Base-by-base conservation (phyloP, 2,797 vertebrate genomes). In the Labeo calbasu region DNA sequence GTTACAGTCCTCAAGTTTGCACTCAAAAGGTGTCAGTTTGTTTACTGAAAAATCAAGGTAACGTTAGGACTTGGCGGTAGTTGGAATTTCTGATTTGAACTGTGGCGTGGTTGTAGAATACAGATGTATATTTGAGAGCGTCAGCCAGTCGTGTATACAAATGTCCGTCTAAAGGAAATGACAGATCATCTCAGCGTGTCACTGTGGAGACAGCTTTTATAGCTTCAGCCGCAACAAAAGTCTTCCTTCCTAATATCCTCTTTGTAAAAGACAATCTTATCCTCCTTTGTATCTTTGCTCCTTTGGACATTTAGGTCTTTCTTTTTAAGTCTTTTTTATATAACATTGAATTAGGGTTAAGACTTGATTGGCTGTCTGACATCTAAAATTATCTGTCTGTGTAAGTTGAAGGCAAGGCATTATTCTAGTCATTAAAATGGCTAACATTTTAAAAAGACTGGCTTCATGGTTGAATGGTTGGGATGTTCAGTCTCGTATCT, bases 391-490 rank as follows among this genome's bases (percentile, higher is more conserved):
- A 48, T 78, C 28, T 46, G 55, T 48, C 53, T 72, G 65, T 80
- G 32, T 43, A 46, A 40, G 36, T 57, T 80, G 51, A 70, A 43
- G 13, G n/a, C 23, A 57, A 17, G 28, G 17, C 53, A 75, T 82
- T 61, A 48, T 71, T 46, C 14, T 71, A 75, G 51, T 75, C 19
- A 65, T 65, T 65, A 23, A 75, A 72, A 61, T 59, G 36, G 57
- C 76, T 63, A 63, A 72, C 51, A 48, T 46, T 71, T 50, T 71
- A 63, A 73, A 66, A 51, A 72, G 43, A 2, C 55, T 3, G 13
- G 17, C 66, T 51, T 73, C 57, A 72, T 73, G 69, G 25, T 63
- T 73, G 28, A 76, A 59, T 43, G 57, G 59, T 82, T 73, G 46
- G 28, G 25, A 51, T 48, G n/a, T 32, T 81, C 17, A 57, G 15